Conservation (phyloP, 1,140 invertebrate genomes). For the Muscidifurax raptorellus region DNA sequence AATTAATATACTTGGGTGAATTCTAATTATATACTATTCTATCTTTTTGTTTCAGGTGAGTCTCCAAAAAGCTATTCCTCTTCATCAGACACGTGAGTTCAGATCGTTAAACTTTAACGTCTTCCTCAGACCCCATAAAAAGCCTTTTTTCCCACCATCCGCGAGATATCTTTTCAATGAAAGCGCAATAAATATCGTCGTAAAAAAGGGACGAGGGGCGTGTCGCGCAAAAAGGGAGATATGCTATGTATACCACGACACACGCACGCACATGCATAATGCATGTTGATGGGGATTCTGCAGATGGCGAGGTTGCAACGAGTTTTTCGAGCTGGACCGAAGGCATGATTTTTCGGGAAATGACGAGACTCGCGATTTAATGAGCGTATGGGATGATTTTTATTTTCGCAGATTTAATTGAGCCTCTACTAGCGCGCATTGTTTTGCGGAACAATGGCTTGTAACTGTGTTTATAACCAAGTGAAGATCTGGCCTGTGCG, state of each 20-base stretch:
- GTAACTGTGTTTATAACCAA: not conserved
- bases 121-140: no score
- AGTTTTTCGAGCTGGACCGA: not conserved
- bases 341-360: not conserved
- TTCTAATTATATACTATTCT: no score
- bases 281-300: not conserved
- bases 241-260: no score
- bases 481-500: not conserved
- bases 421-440: not conserved
- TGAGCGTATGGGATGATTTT: not conserved
- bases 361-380: not conserved
- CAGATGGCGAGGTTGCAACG: not conserved
- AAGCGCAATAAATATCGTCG: not conserved
- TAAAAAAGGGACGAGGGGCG: not conserved
- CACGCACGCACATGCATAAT: not conserved
- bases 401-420: not conserved
- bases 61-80: not conserved
- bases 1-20: no score
- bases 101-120: not conserved
- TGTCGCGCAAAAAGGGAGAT: not conserved
- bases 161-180: not conserved
- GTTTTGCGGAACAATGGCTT: not conserved
- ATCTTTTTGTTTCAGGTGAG: not conserved
- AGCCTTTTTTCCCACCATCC: no score
- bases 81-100: not conserved